These are phyloP conservation scores for Clavelina lepadiformis DNA, from an alignment of 23 tunicate species.

Conservation along the genomic window DNA sequence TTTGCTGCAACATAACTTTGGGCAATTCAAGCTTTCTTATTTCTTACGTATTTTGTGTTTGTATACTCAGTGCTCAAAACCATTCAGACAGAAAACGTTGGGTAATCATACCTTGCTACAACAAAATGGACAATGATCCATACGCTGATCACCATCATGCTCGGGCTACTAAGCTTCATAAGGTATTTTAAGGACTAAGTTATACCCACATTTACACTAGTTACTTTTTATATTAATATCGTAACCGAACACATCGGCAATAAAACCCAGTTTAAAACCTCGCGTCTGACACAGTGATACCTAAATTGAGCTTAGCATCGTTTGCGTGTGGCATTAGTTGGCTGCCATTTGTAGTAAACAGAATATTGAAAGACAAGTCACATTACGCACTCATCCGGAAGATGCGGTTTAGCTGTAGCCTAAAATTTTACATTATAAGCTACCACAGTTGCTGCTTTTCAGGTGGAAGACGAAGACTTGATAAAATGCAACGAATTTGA, in stretches of 20 bases:
- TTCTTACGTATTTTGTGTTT: neutral
- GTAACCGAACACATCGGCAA: too few species aligned
- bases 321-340: too few species aligned
- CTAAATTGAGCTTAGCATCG: too few species aligned
- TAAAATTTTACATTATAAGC: too few species aligned
- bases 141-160: constrained; percentile 75
- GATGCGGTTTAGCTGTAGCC: too few species aligned
- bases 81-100: constrained; percentile 48
- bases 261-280: too few species aligned
- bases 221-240: neutral
- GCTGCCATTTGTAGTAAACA: too few species aligned
- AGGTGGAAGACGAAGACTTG: constrained; percentile 60
- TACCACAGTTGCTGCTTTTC: too few species aligned
- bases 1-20: too few species aligned
- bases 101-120: constrained; percentile 74
- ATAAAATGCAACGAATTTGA: constrained; percentile 52
- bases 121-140: constrained; percentile 56
- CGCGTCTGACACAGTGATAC: too few species aligned
- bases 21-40: neutral
- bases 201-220: neutral
- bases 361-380: too few species aligned
- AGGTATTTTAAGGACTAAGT: constrained; percentile 12
- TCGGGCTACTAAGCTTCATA: constrained; percentile 47
- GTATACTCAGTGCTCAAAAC: constrained; percentile 35
- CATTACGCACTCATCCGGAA: too few species aligned